These are phyloP conservation scores for Siphonodentalium dalli DNA, from an alignment of 2,888 invertebrate genomes.

Conservation along the genomic window DNA sequence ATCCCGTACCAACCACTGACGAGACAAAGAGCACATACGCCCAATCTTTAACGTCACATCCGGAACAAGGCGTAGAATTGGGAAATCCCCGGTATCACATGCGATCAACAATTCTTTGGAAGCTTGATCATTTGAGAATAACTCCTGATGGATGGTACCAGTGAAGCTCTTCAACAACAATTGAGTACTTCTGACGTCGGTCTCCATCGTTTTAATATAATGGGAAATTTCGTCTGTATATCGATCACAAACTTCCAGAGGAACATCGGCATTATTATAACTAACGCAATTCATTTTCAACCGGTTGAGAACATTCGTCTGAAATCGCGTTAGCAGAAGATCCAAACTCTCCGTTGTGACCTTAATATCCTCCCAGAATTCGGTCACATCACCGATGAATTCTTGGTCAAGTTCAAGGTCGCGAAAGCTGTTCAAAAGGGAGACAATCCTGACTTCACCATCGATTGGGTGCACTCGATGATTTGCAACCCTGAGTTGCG, in stretches of 20 bases:
- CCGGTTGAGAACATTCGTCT: conserved; percentile 46
- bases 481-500: conserved; percentile 42
- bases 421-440: conserved; percentile 47
- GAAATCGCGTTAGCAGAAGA: conserved; percentile 44
- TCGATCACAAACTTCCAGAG: conserved; percentile 44
- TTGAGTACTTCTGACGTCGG: conserved; percentile 38
- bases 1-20: conserved; percentile 56
- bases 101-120: conserved; percentile 51
- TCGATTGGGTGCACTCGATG: conserved; percentile 40
- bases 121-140: conserved; percentile 43
- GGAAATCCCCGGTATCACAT: conserved; percentile 59
- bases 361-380: conserved; percentile 56
- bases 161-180: conserved; percentile 47
- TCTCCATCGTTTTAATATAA: conserved; percentile 43
- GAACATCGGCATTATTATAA: conserved; percentile 42
- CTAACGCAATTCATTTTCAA: conserved; percentile 52
- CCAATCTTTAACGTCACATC: conserved; percentile 53
- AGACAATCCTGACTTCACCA: conserved; percentile 44
- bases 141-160: conserved; percentile 48
- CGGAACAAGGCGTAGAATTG: conserved; percentile 53
- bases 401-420: conserved; percentile 39
- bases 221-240: conserved; percentile 49
- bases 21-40: conserved; percentile 42
- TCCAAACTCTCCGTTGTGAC: conserved; percentile 39
- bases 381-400: conserved; percentile 44